Percentiles rank a stretch among this genome's conserved stretches.
Evolutionary conservation across 2,113 vertebrate species (phyloP).

Genomic region (Pristiophorus japonicus): DNA sequence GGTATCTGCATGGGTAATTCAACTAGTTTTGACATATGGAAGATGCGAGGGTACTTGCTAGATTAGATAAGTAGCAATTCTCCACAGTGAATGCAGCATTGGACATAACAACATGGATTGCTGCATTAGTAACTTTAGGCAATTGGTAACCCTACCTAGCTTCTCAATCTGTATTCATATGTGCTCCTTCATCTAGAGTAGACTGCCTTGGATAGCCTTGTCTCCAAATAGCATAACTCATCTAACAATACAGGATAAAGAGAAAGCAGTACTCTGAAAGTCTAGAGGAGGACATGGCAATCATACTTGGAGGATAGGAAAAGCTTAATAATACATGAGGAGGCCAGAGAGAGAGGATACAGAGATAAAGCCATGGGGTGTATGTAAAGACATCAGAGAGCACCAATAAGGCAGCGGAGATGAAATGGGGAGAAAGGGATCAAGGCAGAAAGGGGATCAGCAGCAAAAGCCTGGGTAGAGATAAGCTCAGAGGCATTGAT

Average conservation of each 20-base stretch:
- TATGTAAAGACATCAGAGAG: background rate
- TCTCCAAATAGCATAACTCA: background rate
- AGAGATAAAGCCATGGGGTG: background rate
- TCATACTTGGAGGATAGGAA: background rate
- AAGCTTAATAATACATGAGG: background rate
- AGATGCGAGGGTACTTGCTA: background rate
- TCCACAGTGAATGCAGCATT: background rate
- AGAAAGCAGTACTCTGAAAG: background rate
- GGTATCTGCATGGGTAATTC: background rate
- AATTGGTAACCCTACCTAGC: background rate
- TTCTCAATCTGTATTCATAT: background rate
- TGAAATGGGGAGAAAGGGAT: background rate
- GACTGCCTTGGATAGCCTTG: background rate
- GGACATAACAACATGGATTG: background rate
- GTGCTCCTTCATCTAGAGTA: background rate
- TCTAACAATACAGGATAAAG: background rate
- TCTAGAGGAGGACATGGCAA: background rate
- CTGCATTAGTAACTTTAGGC: background rate
- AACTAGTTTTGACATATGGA: background rate
- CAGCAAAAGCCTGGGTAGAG: background rate
- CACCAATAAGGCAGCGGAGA: background rate
- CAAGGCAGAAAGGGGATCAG: background rate
- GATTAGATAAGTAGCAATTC: background rate
- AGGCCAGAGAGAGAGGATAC: background rate
- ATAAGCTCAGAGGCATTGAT: background rate